phyloP scores from a whole-genome alignment of 92 coral and sea anemone species.

The Anthopleura xanthogrammica region DNA sequence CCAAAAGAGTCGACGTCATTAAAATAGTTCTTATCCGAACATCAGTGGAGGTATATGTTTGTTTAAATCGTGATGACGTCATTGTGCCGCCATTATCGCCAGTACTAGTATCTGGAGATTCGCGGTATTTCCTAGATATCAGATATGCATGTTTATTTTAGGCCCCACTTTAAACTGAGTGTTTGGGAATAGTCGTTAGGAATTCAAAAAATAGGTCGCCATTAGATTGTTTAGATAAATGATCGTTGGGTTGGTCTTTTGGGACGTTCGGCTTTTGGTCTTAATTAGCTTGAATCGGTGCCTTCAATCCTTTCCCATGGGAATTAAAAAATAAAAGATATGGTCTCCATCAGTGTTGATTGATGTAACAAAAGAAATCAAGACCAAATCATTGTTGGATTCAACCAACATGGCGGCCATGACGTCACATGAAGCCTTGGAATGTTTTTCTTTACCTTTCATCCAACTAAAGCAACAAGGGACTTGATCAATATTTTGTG shows the following conservation, averaged over 20 bases:
- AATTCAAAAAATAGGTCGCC: constrained; percentile 7
- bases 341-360: too few species aligned
- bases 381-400: not conserved
- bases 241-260: not conserved
- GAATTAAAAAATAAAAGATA: too few species aligned
- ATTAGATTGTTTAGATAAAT: not conserved
- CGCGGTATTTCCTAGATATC: constrained; percentile 19
- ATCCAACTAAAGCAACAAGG: not conserved
- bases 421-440: too few species aligned
- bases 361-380: not conserved
- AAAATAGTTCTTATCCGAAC: not conserved
- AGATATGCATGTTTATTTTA: not conserved
- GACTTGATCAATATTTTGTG: not conserved
- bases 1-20: not conserved
- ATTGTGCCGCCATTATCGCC: constrained; percentile 3
- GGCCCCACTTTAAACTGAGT: not conserved
- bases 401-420: too few species aligned
- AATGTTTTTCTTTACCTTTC: not conserved
- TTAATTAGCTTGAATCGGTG: not conserved
- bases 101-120: not conserved
- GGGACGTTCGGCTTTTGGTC: not conserved
- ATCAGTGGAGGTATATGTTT: not conserved
- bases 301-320: not conserved
- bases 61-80: constrained; percentile 17
- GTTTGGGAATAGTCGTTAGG: not conserved